phyloP scores from a whole-genome alignment of 2,113 vertebrate species.

The Daboia siamensis region DNA sequence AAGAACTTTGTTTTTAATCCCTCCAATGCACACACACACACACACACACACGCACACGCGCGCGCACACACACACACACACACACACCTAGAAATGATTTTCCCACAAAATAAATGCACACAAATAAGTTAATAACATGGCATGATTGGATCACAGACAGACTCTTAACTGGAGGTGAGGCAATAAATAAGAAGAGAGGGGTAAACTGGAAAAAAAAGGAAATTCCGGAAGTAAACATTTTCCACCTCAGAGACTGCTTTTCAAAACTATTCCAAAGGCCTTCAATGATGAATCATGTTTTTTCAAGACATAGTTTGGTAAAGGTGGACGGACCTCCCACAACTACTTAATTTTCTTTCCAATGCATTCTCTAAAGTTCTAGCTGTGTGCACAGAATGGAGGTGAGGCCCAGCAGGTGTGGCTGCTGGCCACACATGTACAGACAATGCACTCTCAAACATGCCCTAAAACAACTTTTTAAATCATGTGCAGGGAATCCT shows the following conservation, averaged over 20 bases:
- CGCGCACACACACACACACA: background rate
- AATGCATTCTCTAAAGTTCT: background rate
- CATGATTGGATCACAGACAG: background rate
- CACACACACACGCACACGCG: no score
- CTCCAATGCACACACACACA: background rate
- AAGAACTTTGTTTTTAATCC: constrained; percentile 12
- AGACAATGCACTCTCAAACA: background rate
- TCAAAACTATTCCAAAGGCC: background rate
- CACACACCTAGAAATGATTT: background rate
- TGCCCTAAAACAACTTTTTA: background rate
- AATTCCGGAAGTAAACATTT: background rate
- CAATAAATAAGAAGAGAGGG: constrained; percentile 13
- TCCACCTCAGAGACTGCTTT: background rate
- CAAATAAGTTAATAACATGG: constrained; percentile 32
- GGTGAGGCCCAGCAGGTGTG: background rate
- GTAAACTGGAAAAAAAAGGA: background rate
- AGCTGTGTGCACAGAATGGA: background rate
- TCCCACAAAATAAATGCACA: background rate
- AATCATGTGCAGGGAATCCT: background rate
- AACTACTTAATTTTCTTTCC: background rate
- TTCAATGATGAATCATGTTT: background rate
- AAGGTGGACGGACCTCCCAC: background rate
- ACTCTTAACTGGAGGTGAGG: background rate
- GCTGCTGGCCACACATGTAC: background rate
- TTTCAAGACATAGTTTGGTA: background rate